Base-by-base conservation (phyloP, 2,888 invertebrate species). In the Cryptocephalus moraei region DNA sequence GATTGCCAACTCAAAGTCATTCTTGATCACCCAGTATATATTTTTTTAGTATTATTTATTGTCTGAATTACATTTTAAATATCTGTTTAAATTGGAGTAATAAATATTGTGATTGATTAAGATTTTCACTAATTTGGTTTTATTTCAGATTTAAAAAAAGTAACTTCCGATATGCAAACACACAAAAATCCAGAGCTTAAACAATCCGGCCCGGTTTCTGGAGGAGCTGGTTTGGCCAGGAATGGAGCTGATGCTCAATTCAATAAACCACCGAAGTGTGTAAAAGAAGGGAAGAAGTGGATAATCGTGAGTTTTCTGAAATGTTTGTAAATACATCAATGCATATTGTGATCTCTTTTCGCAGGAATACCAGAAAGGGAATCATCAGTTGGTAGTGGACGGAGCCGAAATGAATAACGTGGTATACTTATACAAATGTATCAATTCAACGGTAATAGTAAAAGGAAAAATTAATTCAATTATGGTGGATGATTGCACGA, bases 111-210 rank as follows among this genome's bases (percentile, higher is more conserved):
- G 22, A 6, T 22, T 4, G 22, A 22, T 22, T 6, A 2, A 22
- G 6, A 22, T 4, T 22, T 22, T 22, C 6, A 22, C 2, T 22
- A 22, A 22, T 22, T 4, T 6, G 22, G 2, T 22, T 32, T 2
- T n/a, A 8, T 62, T 64, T 8, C 61, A 86, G 89, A 81, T 68
- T 75, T 91, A 58, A 90, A 90, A 69, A 89, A 86, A 43, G 91
- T 99, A 45, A 89, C 95, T 9, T 79, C 90, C 41, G 95, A 96
- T 33, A 94, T 95, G 94, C 94, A 97, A 74, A 97, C 96, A 6
- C 96, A 97, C 75, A 97, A 99, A 77, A 99, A 97, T 77, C 86
- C 95, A n/a, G 78, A 78, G 22, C 74, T 97, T 58, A 81, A 95
- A 41, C 78, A 82, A 55, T 45, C 39, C 11, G 87, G 88, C 1